Percentiles rank a stretch among this genome's conserved stretches.
phyloP scores from a whole-genome alignment of 2,888 invertebrate species.

The Parascotia fuliginaria region DNA sequence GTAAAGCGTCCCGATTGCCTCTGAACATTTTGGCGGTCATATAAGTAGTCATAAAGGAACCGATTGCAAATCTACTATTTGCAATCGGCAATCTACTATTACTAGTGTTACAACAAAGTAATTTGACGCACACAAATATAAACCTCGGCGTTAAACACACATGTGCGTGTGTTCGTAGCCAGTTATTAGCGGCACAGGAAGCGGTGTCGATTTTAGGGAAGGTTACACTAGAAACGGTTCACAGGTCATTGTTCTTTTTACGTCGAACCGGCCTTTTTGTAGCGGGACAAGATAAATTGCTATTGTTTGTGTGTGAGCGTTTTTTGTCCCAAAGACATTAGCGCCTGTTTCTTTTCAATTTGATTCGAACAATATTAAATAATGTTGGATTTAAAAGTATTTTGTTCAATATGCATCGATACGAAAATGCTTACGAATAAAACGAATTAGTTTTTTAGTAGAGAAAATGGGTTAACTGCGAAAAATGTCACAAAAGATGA shows the following conservation, averaged over 20 bases:
- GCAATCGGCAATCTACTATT: too few relatives aligned
- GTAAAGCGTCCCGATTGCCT: constrained; percentile 49
- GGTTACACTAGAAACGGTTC: constrained; percentile 74
- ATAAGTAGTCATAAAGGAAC: constrained; percentile 41
- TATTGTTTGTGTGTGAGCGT: constrained; percentile 61
- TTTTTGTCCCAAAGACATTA: constrained; percentile 52
- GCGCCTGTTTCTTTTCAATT: constrained; percentile 40
- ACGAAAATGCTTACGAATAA: constrained; percentile 32
- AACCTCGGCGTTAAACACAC: constrained; percentile 10
- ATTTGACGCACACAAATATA: constrained; percentile 32
- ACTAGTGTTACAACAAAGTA: constrained; percentile 26
- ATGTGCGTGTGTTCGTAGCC: constrained; percentile 57
- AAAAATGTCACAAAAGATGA: constrained; percentile 60
- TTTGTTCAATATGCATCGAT: too few relatives aligned
- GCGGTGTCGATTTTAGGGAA: constrained; percentile 82
- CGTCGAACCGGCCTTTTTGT: constrained; percentile 67
- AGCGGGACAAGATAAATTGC: constrained; percentile 69
- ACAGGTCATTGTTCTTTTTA: constrained; percentile 81
- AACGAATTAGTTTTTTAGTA: constrained; percentile 28
- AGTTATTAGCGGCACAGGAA: constrained; percentile 76
- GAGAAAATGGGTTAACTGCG: constrained; percentile 46
- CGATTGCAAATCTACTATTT: constrained; percentile 31
- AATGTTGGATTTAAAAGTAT: too few relatives aligned
- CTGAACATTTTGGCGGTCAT: constrained; percentile 46
- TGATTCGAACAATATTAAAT: constrained; percentile 5